These are phyloP conservation scores for Trichosurus vulpecula DNA, from an alignment of 2,797 vertebrate species.

Conservation along the genomic window DNA sequence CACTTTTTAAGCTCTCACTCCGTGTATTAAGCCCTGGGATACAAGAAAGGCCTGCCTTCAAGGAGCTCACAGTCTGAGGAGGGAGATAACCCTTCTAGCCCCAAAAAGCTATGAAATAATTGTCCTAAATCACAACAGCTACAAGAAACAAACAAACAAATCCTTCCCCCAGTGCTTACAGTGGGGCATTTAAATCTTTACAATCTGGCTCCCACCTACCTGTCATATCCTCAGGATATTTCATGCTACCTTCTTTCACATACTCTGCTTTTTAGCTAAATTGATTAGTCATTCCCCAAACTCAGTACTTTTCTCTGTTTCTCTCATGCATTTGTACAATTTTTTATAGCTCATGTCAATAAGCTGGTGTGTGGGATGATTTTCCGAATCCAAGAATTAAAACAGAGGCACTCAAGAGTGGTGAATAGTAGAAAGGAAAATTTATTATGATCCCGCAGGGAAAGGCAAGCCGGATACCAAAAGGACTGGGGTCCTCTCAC, in stretches of 20 bases:
- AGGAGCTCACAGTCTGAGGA: neutral
- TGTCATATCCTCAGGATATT: neutral
- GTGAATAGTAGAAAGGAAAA: no score
- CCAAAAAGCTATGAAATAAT: neutral
- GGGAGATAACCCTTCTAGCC: neutral
- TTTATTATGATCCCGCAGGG: no score
- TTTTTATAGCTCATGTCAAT: neutral
- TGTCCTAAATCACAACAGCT: neutral
- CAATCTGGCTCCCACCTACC: neutral
- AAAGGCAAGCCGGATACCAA: no score
- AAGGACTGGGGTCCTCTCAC: no score
- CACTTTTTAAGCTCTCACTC: neutral
- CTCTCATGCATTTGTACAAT: neutral
- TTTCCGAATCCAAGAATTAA: no score
- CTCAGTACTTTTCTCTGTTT: neutral
- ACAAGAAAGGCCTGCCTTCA: neutral
- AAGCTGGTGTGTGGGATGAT: no score
- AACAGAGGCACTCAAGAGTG: no score
- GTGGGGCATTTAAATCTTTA: neutral
- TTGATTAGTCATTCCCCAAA: neutral
- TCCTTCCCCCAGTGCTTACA: neutral
- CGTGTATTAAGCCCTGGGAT: neutral
- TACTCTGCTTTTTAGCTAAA: neutral
- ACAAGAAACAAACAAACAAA: neutral
- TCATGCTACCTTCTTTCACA: neutral